Conservation (phyloP, 2,113 vertebrate species). For the Sula dactylatra region DNA sequence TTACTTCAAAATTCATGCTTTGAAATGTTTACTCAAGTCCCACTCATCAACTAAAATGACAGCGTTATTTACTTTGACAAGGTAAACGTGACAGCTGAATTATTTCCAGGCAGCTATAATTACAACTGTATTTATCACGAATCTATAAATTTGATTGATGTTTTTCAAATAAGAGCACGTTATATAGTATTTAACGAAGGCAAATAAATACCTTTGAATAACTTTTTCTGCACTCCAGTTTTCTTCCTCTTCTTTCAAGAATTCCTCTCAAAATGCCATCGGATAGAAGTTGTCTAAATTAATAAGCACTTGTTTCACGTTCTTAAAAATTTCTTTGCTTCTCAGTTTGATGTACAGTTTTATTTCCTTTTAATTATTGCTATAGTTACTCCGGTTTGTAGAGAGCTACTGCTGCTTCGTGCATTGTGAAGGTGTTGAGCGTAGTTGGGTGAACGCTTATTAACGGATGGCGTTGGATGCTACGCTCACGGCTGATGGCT, state of each 20-base stretch:
- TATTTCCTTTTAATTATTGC: constrained; percentile 20
- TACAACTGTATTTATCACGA: constrained; percentile 30
- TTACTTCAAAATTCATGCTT: constrained; percentile 60
- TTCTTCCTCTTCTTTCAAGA: constrained; percentile 14
- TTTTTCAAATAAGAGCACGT: constrained; percentile 29
- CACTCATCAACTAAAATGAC: constrained; percentile 34
- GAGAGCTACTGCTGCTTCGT: neutral
- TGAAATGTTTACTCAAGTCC: constrained; percentile 45
- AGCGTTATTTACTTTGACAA: constrained; percentile 56
- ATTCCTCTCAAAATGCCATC: constrained; percentile 35
- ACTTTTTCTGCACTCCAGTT: neutral
- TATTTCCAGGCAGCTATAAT: constrained; percentile 48
- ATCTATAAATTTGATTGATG: constrained; percentile 52
- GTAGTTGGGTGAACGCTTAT: neutral
- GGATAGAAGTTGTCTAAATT: constrained; percentile 20
- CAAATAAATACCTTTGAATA: constrained; percentile 15
- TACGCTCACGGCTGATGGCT: neutral
- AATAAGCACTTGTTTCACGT: neutral
- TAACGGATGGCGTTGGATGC: neutral
- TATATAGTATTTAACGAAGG: constrained; percentile 20
- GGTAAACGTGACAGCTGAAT: constrained; percentile 59
- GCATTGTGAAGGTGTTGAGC: neutral
- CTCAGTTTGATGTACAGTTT: neutral
- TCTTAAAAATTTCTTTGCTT: constrained; percentile 9
- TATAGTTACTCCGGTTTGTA: neutral